phyloP scores from a whole-genome alignment of 2,797 vertebrate genomes.

The Enteromius treurensis region DNA sequence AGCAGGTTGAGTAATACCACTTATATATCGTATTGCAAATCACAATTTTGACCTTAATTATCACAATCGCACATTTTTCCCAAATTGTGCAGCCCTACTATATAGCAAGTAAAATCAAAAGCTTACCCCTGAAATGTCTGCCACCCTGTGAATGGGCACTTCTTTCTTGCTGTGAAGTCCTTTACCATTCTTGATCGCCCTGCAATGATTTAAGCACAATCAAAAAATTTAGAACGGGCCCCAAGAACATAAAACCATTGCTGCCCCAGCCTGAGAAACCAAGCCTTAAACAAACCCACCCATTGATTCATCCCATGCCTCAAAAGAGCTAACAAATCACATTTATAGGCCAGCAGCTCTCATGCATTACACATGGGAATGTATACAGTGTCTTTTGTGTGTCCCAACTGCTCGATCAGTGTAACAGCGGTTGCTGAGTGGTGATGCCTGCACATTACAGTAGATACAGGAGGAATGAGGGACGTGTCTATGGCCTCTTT shows the following conservation, averaged over 20 bases:
- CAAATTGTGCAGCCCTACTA: too few relatives aligned
- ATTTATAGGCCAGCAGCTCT: slow-evolving; percentile 5
- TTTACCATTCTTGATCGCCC: slow-evolving; percentile 97
- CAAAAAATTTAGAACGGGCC: background rate
- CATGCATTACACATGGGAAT: slow-evolving; percentile 30
- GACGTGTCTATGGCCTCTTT: slow-evolving; percentile 47
- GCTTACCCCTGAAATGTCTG: slow-evolving; percentile 96
- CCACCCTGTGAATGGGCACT: slow-evolving; percentile 95
- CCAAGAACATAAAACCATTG: slow-evolving; percentile 21
- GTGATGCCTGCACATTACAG: slow-evolving; percentile 43
- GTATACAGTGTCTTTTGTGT: slow-evolving; percentile 2
- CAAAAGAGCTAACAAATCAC: slow-evolving; percentile 20
- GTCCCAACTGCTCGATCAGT: slow-evolving; percentile 12
- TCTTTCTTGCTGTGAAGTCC: slow-evolving; percentile 99
- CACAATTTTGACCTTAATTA: too few relatives aligned
- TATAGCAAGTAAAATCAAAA: background rate
- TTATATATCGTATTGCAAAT: too few relatives aligned
- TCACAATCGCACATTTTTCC: too few relatives aligned
- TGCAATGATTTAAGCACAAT: slow-evolving; percentile 67
- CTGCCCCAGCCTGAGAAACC: slow-evolving; percentile 13
- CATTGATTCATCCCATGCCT: background rate
- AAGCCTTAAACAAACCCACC: slow-evolving; percentile 15
- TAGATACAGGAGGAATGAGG: slow-evolving; percentile 18
- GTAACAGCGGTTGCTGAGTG: slow-evolving; percentile 31
- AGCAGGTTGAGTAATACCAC: too few relatives aligned